Conservation (phyloP, 64 coral and sea anemone species). For the Actinia equina region DNA sequence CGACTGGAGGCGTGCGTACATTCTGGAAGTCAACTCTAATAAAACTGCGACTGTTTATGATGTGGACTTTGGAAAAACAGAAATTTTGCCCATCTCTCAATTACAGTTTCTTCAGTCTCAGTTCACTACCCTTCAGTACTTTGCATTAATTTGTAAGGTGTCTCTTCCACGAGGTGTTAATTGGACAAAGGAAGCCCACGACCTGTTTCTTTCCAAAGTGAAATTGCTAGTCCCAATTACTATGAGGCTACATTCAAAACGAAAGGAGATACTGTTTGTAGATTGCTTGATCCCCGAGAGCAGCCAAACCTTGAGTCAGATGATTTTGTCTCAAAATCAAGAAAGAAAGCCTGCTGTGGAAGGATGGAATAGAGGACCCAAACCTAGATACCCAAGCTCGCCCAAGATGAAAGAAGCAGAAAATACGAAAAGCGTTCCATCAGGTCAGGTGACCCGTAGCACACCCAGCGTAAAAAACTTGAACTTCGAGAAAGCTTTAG, state of each 20-base stretch:
- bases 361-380: background rate
- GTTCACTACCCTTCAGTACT: constrained; percentile 39
- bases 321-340: background rate
- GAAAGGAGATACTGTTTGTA: background rate
- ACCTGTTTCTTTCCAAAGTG: constrained; percentile 40
- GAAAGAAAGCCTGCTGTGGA: background rate
- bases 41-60: constrained; percentile 46
- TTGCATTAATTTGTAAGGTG: constrained; percentile 55
- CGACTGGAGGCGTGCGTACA: constrained; percentile 62
- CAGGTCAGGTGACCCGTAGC: too few species aligned
- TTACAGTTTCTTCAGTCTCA: constrained; percentile 53
- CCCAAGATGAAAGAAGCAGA: background rate
- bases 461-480: background rate
- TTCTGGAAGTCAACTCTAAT: constrained; percentile 24
- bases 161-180: constrained; percentile 27
- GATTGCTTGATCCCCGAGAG: background rate
- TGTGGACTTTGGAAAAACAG: constrained; percentile 75
- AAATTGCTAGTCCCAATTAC: background rate
- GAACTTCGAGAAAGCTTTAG: background rate
- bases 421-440: background rate
- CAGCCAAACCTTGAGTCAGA: background rate
- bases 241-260: background rate
- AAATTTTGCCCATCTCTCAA: constrained; percentile 1
- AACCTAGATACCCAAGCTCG: background rate
- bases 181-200: constrained; percentile 48